Percentiles rank a stretch among this genome's conserved stretches.
Evolutionary conservation across 2,888 invertebrate genomes (phyloP).

Genomic region (Microdon myrmicae): DNA sequence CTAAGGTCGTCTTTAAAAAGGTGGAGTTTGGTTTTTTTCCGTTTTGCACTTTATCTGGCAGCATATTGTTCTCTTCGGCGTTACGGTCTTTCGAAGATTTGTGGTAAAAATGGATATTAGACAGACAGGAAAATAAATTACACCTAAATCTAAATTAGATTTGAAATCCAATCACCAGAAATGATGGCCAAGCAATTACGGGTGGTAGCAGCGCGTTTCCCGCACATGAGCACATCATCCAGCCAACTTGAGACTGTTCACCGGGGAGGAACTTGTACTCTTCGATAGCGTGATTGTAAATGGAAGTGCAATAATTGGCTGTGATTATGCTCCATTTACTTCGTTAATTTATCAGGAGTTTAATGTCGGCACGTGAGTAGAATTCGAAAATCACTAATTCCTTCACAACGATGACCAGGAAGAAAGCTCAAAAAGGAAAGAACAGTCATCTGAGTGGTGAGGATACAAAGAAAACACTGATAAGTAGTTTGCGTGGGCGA

Average conservation of each 20-base stretch:
- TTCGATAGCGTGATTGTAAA: conserved; percentile 7
- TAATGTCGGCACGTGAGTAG: conserved; percentile 63
- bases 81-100: conserved; percentile 24
- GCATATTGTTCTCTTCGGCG: conserved; percentile 29
- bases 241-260: background rate
- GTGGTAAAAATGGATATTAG: conserved; percentile 5
- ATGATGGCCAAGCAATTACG: conserved; percentile 39
- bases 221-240: conserved; percentile 27
- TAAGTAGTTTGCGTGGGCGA: no score
- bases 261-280: conserved; percentile 6
- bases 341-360: conserved; percentile 63
- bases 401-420: conserved; percentile 15
- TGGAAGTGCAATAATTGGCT: conserved; percentile 46
- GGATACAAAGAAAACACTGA: conserved; percentile 9
- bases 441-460: conserved; percentile 28
- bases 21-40: conserved; percentile 1
- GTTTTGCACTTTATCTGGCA: no score
- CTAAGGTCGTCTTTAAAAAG: no score
- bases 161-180: conserved; percentile 54
- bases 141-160: conserved; percentile 57
- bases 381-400: conserved; percentile 54
- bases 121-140: conserved; percentile 53
- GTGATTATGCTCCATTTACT: conserved; percentile 55
- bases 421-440: conserved; percentile 15
- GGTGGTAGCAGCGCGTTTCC: conserved; percentile 5